Percentiles rank a stretch among this genome's conserved stretches.
Conservation (phyloP, 2,113 vertebrate genomes). For the Xenotilapia leptura region DNA sequence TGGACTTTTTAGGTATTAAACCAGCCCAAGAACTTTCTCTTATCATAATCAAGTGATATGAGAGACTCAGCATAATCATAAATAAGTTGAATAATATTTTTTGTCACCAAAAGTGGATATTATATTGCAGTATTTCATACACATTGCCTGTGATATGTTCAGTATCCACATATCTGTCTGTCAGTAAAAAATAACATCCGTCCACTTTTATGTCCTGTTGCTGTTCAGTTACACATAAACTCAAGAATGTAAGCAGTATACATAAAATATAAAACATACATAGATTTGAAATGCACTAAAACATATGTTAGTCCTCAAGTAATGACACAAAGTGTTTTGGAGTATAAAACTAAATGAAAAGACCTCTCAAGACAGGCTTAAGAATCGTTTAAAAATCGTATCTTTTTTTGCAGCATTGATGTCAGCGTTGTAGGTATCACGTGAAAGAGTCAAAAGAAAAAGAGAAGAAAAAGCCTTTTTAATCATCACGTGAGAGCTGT, state of each 20-base stretch:
- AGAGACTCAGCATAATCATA: neutral
- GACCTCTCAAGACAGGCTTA: neutral
- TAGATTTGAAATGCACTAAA: neutral
- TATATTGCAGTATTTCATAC: neutral
- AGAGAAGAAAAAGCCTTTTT: neutral
- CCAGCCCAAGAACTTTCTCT: neutral
- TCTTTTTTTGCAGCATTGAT: neutral
- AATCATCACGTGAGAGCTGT: constrained; percentile 1
- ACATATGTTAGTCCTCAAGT: neutral
- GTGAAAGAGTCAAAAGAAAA: neutral
- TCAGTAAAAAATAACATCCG: neutral
- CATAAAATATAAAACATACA: neutral
- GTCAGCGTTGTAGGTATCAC: neutral
- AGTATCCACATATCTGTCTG: neutral
- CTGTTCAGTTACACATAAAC: neutral
- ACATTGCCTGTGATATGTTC: neutral
- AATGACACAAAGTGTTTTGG: neutral
- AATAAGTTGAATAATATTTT: neutral
- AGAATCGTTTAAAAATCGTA: neutral
- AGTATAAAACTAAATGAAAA: neutral
- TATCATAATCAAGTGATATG: neutral
- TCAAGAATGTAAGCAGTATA: neutral
- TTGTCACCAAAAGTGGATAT: neutral
- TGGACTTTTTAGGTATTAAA: neutral
- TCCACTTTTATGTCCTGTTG: neutral